These are phyloP conservation scores for Yponomeuta cagnagella DNA, from an alignment of 2,888 invertebrate species.

Conservation along the genomic window DNA sequence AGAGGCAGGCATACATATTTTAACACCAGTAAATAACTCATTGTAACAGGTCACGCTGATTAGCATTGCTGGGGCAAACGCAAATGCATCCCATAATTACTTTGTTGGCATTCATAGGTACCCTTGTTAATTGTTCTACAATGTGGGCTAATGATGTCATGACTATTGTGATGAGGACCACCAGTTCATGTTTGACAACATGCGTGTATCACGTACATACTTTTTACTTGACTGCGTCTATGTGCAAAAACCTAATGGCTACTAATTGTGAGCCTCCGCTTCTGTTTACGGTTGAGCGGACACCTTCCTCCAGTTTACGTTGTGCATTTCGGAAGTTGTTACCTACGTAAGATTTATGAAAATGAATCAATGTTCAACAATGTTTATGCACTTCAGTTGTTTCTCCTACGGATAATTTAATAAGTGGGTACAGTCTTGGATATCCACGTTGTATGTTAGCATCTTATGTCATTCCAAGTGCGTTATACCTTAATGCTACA, in stretches of 20 bases:
- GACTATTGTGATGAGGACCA: background rate
- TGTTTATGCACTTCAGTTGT: background rate
- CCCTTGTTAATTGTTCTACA: background rate
- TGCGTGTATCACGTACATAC: conserved; percentile 31
- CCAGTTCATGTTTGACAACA: background rate
- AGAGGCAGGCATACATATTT: background rate
- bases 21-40: background rate
- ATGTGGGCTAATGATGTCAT: conserved; percentile 5
- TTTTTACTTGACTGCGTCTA: conserved; percentile 29
- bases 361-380: background rate
- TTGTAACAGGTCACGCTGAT: background rate
- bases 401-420: background rate
- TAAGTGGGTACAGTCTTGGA: no score
- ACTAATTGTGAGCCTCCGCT: background rate
- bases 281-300: background rate
- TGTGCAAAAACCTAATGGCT: conserved; percentile 23
- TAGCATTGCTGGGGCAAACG: background rate
- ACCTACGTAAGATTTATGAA: background rate
- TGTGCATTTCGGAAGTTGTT: conserved; percentile 6
- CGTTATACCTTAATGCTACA: no score
- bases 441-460: no score
- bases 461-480: no score
- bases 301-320: conserved; percentile 5
- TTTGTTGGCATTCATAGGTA: background rate
- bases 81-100: background rate